A percentile compares a stretch with the other conserved stretches of the same genome.
Conservation (phyloP, 2,888 invertebrate species). For the Cantharis rufa region DNA sequence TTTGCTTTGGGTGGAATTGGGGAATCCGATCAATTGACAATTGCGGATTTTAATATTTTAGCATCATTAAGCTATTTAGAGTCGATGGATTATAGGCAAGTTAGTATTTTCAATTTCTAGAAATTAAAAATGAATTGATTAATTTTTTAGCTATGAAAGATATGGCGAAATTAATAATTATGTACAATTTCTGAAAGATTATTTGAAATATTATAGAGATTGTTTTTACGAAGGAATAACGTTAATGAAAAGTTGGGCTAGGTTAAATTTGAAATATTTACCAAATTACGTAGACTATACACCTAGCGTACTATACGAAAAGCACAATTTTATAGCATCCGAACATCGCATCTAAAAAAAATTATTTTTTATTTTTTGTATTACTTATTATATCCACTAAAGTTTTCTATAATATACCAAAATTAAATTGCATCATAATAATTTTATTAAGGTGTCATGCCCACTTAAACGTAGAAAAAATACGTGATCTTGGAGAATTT, state of each 20-base stretch:
- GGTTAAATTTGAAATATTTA: slow-evolving; percentile 20
- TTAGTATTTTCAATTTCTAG: background rate
- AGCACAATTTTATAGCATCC: background rate
- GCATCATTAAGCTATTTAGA: slow-evolving; percentile 16
- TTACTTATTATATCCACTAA: too few relatives aligned
- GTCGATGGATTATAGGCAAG: slow-evolving; percentile 24
- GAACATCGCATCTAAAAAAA: background rate
- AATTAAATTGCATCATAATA: too few relatives aligned
- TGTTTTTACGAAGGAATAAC: slow-evolving; percentile 18
- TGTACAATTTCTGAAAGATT: slow-evolving; percentile 9
- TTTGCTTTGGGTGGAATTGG: slow-evolving; percentile 18
- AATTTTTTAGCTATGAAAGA: slow-evolving; percentile 14
- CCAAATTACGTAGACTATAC: background rate
- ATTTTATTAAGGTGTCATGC: too few relatives aligned
- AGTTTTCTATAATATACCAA: too few relatives aligned
- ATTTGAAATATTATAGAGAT: slow-evolving; percentile 5
- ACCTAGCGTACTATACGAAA: background rate
- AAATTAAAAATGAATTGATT: background rate
- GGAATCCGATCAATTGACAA: slow-evolving; percentile 9
- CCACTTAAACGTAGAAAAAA: too few relatives aligned
- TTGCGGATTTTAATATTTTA: slow-evolving; percentile 21
- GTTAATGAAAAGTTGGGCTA: slow-evolving; percentile 13
- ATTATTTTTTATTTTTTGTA: background rate
- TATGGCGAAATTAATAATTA: slow-evolving; percentile 9
- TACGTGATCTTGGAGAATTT: too few relatives aligned